Evolutionary conservation across 2,113 vertebrate genomes (phyloP).

Genomic region (Hypanus sabinus): DNA sequence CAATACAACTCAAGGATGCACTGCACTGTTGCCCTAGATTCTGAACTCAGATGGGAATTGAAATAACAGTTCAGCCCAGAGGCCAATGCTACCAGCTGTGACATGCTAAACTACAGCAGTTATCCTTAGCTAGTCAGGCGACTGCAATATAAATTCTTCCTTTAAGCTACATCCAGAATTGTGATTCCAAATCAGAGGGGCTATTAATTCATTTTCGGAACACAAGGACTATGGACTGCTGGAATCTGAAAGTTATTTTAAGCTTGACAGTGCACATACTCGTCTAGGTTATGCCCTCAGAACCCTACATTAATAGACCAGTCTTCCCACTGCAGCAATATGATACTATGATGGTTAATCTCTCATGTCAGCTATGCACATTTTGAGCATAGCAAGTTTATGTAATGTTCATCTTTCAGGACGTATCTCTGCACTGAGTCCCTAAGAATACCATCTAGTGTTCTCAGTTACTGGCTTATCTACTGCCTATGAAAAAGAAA

Average conservation of each 20-base stretch:
- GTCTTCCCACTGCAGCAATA: neutral
- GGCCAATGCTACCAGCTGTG: neutral
- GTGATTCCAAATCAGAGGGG: neutral
- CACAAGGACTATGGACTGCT: neutral
- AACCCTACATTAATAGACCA: neutral
- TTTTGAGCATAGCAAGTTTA: conserved; percentile 2
- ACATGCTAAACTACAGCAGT: neutral
- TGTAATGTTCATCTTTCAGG: neutral
- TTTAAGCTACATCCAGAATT: conserved; percentile 1
- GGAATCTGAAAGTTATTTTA: conserved; percentile 14
- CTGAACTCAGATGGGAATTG: neutral
- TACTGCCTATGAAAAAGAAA: neutral
- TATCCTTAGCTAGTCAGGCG: neutral
- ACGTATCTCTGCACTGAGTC: neutral
- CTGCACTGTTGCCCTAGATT: neutral
- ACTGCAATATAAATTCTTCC: neutral
- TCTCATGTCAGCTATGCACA: neutral
- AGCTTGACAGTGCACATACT: neutral
- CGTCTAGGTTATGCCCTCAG: neutral
- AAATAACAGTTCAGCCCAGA: neutral
- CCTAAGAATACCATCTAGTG: neutral
- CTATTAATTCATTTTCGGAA: neutral
- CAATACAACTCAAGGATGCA: neutral
- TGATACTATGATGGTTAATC: neutral
- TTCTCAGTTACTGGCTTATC: neutral